phyloP scores from a whole-genome alignment of 2,113 vertebrate species.

The Brachyhypopomus occidentalis region DNA sequence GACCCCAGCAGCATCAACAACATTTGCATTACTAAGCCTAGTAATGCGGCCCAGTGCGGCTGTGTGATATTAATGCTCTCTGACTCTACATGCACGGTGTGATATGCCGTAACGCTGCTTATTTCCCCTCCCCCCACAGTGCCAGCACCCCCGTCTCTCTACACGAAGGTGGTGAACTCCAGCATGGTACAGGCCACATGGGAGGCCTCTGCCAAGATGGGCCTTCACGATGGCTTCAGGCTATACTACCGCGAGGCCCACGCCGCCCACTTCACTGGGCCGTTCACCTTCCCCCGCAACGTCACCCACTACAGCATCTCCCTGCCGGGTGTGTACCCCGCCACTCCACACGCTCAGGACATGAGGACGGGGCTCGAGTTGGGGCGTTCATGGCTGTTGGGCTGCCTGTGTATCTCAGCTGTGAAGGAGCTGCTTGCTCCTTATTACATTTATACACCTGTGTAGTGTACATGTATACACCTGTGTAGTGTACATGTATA shows the following conservation, averaged over 20 bases:
- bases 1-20: too few relatives aligned
- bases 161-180: slow-evolving; percentile 85
- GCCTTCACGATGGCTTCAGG: slow-evolving; percentile 88
- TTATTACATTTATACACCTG: too few relatives aligned
- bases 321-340: slow-evolving; percentile 82
- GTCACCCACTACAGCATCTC: slow-evolving; percentile 88
- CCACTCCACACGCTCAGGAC: too few relatives aligned
- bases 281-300: slow-evolving; percentile 84
- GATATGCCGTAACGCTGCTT: not conserved
- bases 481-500: too few relatives aligned
- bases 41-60: not conserved
- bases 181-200: slow-evolving; percentile 83
- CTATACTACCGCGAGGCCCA: slow-evolving; percentile 89
- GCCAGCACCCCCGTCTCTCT: slow-evolving; percentile 85
- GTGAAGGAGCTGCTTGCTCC: too few relatives aligned
- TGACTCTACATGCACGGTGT: too few relatives aligned
- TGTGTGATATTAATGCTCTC: not conserved
- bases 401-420: too few relatives aligned
- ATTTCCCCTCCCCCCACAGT: slow-evolving; percentile 75
- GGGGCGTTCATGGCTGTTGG: too few relatives aligned
- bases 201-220: slow-evolving; percentile 90
- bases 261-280: slow-evolving; percentile 80
- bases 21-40: not conserved
- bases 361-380: too few relatives aligned
- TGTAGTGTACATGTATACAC: too few relatives aligned